Conservation (phyloP, 2,113 vertebrate genomes). For the Apodemus sylvaticus region DNA sequence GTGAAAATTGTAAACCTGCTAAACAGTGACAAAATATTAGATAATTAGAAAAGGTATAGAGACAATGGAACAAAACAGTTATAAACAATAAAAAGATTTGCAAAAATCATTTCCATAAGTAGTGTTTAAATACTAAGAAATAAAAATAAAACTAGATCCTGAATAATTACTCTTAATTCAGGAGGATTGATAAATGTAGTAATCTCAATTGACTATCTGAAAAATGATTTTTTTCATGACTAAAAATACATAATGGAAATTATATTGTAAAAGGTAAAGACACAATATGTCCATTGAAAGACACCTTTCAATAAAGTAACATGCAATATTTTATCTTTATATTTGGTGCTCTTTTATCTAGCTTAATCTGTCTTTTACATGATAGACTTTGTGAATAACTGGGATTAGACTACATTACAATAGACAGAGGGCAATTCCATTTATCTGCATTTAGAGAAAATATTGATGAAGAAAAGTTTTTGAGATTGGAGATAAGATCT, state of each 20-base stretch:
- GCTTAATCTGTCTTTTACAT: neutral
- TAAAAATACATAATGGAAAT: neutral
- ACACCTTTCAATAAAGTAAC: neutral
- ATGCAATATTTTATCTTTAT: neutral
- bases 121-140: too few species aligned
- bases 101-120: neutral
- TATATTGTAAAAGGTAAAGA: neutral
- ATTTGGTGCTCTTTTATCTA: neutral
- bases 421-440: conserved; percentile 40
- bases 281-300: too few species aligned
- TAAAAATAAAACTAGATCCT: neutral
- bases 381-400: conserved; percentile 41
- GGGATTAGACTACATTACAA: conserved; percentile 1
- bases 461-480: conserved; percentile 38
- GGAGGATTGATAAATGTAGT: neutral
- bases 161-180: neutral
- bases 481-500: conserved; percentile 15
- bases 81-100: neutral
- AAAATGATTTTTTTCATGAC: neutral
- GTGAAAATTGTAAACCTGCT: neutral
- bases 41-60: neutral
- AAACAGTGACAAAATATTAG: neutral
- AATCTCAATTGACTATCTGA: neutral
- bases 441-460: conserved; percentile 29
- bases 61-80: neutral